These are phyloP conservation scores for Peromyscus nudipes DNA, from an alignment of 2,797 vertebrate species.

Conservation along the genomic window DNA sequence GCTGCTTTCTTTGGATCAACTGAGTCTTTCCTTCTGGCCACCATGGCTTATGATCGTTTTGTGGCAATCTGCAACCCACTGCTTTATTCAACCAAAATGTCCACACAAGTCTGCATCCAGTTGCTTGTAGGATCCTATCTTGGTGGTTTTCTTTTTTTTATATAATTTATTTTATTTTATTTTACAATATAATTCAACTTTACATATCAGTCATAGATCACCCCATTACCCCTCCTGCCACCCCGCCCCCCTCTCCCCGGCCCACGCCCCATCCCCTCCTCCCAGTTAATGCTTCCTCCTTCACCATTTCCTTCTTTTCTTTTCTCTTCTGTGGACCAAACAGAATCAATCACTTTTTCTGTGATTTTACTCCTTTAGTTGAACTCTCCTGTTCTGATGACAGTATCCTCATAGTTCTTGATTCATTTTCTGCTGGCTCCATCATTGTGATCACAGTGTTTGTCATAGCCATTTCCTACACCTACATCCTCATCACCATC, in stretches of 20 bases:
- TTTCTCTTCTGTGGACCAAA: background rate
- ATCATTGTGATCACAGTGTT: background rate
- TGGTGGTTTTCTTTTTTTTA: background rate
- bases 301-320: background rate
- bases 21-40: background rate
- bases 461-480: background rate
- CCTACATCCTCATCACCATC: background rate
- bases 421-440: background rate
- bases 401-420: background rate
- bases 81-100: background rate
- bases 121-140: background rate
- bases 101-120: background rate
- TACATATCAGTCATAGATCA: no score
- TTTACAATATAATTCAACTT: no score
- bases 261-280: no score
- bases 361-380: background rate
- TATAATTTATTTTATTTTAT: no score
- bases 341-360: background rate
- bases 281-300: background rate
- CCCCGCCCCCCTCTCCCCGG: no score
- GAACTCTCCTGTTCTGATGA: background rate
- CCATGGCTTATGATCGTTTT: conserved; percentile 13
- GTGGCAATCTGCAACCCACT: background rate
- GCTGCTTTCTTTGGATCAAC: background rate
- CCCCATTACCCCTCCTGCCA: no score